These are phyloP conservation scores for Stomorhina lunata DNA, from an alignment of 2,888 invertebrate species.

Conservation along the genomic window DNA sequence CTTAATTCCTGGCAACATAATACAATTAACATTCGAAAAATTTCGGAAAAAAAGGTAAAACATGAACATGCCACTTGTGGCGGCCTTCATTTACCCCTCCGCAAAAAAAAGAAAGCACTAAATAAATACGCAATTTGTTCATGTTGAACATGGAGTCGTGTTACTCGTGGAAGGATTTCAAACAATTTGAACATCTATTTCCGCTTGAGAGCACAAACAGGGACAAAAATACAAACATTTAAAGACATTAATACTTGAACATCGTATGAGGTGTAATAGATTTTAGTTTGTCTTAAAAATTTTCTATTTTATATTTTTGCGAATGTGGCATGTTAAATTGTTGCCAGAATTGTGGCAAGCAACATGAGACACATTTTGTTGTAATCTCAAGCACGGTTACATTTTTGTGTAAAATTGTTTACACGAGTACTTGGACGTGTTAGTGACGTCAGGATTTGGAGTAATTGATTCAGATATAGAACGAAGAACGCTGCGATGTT, in stretches of 20 bases:
- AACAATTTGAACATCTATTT: slow-evolving; percentile 63
- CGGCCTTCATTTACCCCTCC: slow-evolving; percentile 50
- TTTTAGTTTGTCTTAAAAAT: slow-evolving; percentile 49
- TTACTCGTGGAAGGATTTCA: slow-evolving; percentile 39
- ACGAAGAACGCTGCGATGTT: too few relatives aligned
- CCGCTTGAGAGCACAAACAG: slow-evolving; percentile 42
- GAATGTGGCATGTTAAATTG: slow-evolving; percentile 16
- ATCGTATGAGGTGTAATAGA: slow-evolving; percentile 59
- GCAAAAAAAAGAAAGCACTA: slow-evolving; percentile 1
- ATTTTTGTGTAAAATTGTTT: not conserved
- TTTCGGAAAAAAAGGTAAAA: slow-evolving; percentile 8
- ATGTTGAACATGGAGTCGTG: slow-evolving; percentile 21
- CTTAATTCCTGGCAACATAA: not conserved
- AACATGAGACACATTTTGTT: slow-evolving; percentile 16
- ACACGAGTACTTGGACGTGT: too few relatives aligned
- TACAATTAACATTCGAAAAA: not conserved
- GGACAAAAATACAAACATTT: not conserved
- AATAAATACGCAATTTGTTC: slow-evolving; percentile 21
- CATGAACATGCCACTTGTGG: slow-evolving; percentile 57
- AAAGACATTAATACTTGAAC: slow-evolving; percentile 15
- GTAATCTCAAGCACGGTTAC: slow-evolving; percentile 32
- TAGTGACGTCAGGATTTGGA: not conserved
- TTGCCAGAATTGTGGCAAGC: slow-evolving; percentile 5
- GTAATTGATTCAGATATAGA: too few relatives aligned
- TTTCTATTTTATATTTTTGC: not conserved